Evolutionary conservation across 2,113 vertebrate species (phyloP), one percentile per base, ranked within the genome.

Genomic region (Malurus alboscapulatus): DNA sequence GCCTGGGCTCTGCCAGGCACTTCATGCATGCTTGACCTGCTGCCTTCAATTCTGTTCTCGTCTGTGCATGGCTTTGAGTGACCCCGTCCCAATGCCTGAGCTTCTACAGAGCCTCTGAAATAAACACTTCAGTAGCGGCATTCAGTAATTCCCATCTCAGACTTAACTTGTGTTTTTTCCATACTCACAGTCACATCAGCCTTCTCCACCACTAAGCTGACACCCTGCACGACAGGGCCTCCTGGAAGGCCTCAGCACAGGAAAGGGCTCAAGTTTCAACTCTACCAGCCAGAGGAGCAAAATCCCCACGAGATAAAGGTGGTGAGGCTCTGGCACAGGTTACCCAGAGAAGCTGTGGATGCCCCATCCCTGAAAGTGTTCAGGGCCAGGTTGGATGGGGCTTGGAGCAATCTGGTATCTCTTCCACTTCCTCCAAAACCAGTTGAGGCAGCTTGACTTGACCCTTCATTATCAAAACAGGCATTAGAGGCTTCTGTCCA

Each of bases 21-120:
- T 55, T 44, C 29, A 3, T 3, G 22, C 69, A 81, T 3, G 38
- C 76, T 12, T 71, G 83, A 93, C 67, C 75, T 65, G 93, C 82
- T 82, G 87, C 90, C 92, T 89, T 68, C 90, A 88, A 76, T 6
- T 94, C 71, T 85, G 68, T 32, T 63, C 77, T 67, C 89, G 59
- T 59, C 65, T 55, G 20, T 3, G 5, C 44, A 12, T 2, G 1
- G 67, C 87, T 88, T 9, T 19, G 30, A 81, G 54, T 5, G 5
- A 76, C 18, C 50, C 85, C 5, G 36, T 16, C 65, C 59, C 47
- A 61, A 1, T 0, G 2, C 58, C 1, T 2, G 1, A 45, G 67
- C 50, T 67, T 72, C 76, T 36, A 8, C 0, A 0, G 20, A 75
- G 53, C 57, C 45, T 58, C 80, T 17, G 20, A 67, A 63, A 58